Percentiles rank a stretch among this genome's conserved stretches.
phyloP scores from a whole-genome alignment of 2,797 vertebrate genomes.

The Alectoris magna region DNA sequence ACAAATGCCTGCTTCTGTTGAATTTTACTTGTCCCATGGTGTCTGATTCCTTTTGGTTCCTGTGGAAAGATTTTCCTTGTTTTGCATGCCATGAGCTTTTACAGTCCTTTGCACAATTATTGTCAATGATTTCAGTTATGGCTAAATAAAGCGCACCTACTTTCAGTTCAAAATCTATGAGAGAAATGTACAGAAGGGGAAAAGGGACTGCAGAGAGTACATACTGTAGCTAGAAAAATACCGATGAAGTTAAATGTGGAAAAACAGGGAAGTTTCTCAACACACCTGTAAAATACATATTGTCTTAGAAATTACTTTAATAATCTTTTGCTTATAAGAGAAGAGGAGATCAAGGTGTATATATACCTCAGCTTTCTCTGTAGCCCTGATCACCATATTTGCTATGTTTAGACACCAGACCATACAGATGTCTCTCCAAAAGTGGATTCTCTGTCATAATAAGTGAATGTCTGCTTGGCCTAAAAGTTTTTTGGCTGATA shows the following conservation, averaged over 20 bases:
- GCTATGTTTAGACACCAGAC: not conserved
- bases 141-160: not conserved
- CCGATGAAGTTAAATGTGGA: not conserved
- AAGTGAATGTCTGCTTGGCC: not conserved
- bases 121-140: not conserved
- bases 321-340: not conserved
- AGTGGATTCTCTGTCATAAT: not conserved
- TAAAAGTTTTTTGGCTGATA: not conserved
- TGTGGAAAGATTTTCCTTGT: not conserved
- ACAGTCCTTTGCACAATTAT: not conserved
- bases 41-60: not conserved
- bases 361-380: not conserved
- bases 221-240: not conserved
- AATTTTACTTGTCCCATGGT: not conserved
- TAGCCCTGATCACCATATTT: not conserved
- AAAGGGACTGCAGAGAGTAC: not conserved
- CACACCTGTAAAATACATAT: not conserved
- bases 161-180: not conserved
- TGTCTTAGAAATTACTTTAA: not conserved
- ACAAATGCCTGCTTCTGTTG: accelerated
- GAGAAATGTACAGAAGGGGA: not conserved
- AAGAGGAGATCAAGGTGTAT: not conserved
- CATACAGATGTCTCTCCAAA: not conserved
- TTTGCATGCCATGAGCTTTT: not conserved
- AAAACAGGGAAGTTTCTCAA: not conserved